Percentiles rank a stretch among this genome's conserved stretches.
Conservation (phyloP, 2,888 invertebrate species). For the Coecobrya sp. region DNA sequence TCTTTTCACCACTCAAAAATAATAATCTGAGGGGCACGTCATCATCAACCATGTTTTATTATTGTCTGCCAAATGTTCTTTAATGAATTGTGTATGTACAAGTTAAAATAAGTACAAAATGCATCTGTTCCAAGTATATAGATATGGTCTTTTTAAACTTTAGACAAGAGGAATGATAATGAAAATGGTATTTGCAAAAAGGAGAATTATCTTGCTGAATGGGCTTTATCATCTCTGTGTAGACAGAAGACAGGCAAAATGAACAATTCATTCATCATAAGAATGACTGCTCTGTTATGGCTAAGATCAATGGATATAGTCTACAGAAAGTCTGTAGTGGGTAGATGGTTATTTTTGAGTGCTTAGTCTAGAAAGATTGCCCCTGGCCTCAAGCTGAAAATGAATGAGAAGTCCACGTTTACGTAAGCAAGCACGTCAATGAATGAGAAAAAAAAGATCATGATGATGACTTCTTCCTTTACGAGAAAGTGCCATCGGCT, state of each 20-base stretch:
- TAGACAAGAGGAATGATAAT: too few species aligned
- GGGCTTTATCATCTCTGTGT: too few species aligned
- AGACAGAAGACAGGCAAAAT: too few species aligned
- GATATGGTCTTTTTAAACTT: too few species aligned
- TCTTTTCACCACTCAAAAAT: slow-evolving; percentile 45
- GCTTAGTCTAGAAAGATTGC: background rate
- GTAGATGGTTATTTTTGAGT: background rate
- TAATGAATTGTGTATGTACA: background rate
- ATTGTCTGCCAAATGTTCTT: slow-evolving; percentile 44
- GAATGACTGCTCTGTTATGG: background rate
- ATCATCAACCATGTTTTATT: slow-evolving; percentile 17
- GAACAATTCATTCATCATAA: background rate
- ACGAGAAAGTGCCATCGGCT: slow-evolving; percentile 52
- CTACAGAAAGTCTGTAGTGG: background rate
- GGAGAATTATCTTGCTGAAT: too few species aligned
- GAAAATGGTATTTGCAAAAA: too few species aligned
- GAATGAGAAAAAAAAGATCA: slow-evolving; percentile 34
- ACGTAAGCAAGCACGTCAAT: slow-evolving; percentile 27
- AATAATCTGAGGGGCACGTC: slow-evolving; percentile 1
- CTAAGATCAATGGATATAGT: background rate
- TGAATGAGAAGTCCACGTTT: slow-evolving; percentile 39
- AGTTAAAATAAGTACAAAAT: background rate
- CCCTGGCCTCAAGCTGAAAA: slow-evolving; percentile 13
- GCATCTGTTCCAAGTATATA: too few species aligned
- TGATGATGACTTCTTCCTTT: slow-evolving; percentile 39